phyloP scores from a whole-genome alignment of 2,888 invertebrate genomes.

The Erebia palarica region DNA sequence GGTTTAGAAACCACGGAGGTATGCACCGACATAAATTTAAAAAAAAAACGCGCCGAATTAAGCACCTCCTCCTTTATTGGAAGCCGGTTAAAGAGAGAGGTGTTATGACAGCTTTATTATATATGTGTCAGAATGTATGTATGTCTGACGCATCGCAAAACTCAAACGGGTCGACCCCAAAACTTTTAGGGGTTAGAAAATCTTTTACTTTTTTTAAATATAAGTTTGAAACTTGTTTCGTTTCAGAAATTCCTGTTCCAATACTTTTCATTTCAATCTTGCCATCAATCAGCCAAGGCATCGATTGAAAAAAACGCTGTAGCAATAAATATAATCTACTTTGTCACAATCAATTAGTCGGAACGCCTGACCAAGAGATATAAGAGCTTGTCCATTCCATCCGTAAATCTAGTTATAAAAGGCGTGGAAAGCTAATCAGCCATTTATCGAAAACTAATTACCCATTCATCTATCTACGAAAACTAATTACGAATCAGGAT shows the following conservation, averaged over 20 bases:
- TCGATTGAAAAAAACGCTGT: neutral
- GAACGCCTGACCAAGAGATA: neutral
- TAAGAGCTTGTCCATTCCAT: neutral
- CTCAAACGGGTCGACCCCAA: too few species aligned
- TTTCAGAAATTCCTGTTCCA: neutral
- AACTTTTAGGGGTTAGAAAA: too few species aligned
- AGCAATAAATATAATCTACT: neutral
- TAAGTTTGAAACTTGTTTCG: too few species aligned
- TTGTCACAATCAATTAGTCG: conserved; percentile 2
- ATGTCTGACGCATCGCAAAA: too few species aligned
- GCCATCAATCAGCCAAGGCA: neutral
- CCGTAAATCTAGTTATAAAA: conserved; percentile 14
- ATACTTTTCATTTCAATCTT: neutral
- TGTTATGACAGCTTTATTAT: too few species aligned
- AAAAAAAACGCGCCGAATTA: too few species aligned
- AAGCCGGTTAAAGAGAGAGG: too few species aligned
- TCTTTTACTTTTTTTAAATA: too few species aligned
- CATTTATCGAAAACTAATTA: conserved; percentile 20
- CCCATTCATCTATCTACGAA: conserved; percentile 14
- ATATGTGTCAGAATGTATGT: too few species aligned
- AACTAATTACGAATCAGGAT: conserved; percentile 17
- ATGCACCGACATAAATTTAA: too few species aligned
- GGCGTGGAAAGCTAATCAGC: conserved; percentile 8
- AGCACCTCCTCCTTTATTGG: too few species aligned
- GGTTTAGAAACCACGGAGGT: too few species aligned